Base-by-base conservation (phyloP, 2,113 vertebrate genomes). In the Oryzias woworae region DNA sequence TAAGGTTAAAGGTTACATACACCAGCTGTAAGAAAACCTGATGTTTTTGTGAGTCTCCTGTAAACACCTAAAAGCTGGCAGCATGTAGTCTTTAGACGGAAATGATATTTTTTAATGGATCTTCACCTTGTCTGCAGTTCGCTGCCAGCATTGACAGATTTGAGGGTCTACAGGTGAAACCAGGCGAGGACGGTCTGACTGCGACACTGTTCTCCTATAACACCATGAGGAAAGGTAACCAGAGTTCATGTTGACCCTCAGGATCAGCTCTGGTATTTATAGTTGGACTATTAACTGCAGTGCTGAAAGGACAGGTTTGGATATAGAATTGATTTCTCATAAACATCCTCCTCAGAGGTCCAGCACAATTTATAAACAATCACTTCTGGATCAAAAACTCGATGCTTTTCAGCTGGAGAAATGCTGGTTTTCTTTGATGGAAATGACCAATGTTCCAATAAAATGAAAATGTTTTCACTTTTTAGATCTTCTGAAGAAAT, bases 401-500 rank as follows among this genome's bases (percentile, higher is more conserved):
- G 36, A 36, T 36, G 36, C 12, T 12, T 36, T 36, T 36, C 36
- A 36, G 36, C 12, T 36, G 36, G 36, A 36, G 2, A 36, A 36
- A 36, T 12, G 26, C 26, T 12, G 36, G 2, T 36, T 12, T 36
- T 3, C 8, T 36, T 48, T 20, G 47, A 10, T 20, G n/a, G 20
- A 20, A 18, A 18, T 48, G 4, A 20, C 20, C 26, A 28, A 45
- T 55, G 12, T 17, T 15, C 12, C 15, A 16, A 14, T 24, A 17
- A 42, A 14, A 42, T 14, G 18, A 55, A 41, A 14, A 55, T 36
- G 7, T 12, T 48, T 24, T 26, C 7, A 42, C 1, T 72, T 13
- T 62, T 15, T 1, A 98, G 96, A 92, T 49, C 92, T 98, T 67
- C 81, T 98, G 75, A 82, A 91, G 73, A 94, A 89, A n/a, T 98